Evolutionary conservation across 2,113 vertebrate species (phyloP).

Genomic region (Propithecus coquereli): DNA sequence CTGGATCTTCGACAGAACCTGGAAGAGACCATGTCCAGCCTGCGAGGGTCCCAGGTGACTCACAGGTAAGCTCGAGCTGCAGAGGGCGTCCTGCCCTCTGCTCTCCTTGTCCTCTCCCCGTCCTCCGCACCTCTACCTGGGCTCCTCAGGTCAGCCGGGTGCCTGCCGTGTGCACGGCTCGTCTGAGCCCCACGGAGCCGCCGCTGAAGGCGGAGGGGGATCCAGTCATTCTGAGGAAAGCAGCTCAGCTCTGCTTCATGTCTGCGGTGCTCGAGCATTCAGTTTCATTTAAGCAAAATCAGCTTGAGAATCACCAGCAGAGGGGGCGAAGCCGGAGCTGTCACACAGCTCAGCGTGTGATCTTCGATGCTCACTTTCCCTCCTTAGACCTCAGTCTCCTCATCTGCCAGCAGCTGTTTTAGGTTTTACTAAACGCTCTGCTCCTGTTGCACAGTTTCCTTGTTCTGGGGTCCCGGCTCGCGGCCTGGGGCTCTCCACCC

Average conservation of each 20-base stretch:
- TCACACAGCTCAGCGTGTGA: fast-evolving
- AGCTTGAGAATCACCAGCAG: background rate
- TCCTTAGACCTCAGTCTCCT: background rate
- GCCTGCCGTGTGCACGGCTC: background rate
- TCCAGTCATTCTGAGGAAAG: background rate
- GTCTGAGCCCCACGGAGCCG: fast-evolving
- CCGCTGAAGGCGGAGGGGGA: fast-evolving
- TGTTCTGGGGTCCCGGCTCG: fast-evolving
- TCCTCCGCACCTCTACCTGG: background rate
- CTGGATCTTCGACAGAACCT: conserved; percentile 97
- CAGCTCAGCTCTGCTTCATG: fast-evolving
- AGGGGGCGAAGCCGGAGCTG: background rate
- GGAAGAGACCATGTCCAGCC: conserved; percentile 97
- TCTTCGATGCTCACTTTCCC: fast-evolving
- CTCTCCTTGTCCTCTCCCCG: fast-evolving
- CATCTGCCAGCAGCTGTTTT: background rate
- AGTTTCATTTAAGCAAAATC: background rate
- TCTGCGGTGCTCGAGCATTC: too few species aligned
- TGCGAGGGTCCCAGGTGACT: conserved; percentile 93
- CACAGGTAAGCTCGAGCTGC: conserved; percentile 87
- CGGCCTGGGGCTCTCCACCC: background rate
- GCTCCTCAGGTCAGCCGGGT: too few species aligned
- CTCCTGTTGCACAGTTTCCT: background rate
- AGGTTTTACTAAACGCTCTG: background rate
- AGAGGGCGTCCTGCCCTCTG: fast-evolving